phyloP scores from a whole-genome alignment of 2,113 vertebrate genomes.

The Catagonus wagneri region DNA sequence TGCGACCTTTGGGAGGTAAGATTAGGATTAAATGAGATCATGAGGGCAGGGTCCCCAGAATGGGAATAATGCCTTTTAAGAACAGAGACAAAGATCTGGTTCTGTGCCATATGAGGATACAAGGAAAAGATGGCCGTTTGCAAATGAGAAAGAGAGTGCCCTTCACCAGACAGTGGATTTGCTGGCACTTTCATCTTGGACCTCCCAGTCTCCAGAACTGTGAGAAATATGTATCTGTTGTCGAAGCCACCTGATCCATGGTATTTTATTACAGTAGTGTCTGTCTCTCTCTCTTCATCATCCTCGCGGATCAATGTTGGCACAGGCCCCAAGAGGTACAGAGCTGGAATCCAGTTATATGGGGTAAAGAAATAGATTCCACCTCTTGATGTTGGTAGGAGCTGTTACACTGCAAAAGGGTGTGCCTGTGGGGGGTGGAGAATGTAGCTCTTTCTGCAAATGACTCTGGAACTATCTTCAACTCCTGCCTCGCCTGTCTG shows the following conservation, averaged over 20 bases:
- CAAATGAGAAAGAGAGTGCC: neutral
- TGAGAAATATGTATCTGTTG: neutral
- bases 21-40: neutral
- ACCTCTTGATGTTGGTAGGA: neutral
- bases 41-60: accelerated
- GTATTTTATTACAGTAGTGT: neutral
- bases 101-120: neutral
- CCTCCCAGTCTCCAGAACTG: neutral
- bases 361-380: neutral
- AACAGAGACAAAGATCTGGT: neutral
- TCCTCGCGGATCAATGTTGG: neutral
- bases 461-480: neutral
- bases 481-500: neutral
- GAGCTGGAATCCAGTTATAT: neutral
- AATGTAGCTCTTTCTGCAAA: neutral
- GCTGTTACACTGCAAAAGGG: neutral
- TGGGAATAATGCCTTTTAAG: neutral
- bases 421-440: neutral
- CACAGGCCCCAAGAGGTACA: neutral
- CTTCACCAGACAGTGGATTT: neutral
- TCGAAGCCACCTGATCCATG: neutral
- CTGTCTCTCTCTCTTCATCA: neutral
- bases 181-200: neutral
- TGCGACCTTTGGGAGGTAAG: neutral
- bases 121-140: neutral